phyloP scores from a whole-genome alignment of 2,113 vertebrate species.

The Lampris megalopsis region DNA sequence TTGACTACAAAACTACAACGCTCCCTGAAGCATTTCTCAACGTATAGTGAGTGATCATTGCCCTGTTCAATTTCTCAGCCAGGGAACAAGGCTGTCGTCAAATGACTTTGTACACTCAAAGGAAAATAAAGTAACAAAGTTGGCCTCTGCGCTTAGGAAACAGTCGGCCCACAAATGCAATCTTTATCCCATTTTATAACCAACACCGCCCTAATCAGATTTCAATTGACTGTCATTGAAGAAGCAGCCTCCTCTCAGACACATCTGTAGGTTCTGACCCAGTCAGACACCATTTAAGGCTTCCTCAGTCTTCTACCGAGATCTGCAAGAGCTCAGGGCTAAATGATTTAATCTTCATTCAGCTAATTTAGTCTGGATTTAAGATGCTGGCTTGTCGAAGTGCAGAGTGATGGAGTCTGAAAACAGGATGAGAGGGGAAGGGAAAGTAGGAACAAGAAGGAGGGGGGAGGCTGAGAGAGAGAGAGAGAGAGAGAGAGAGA shows the following conservation, averaged over 20 bases:
- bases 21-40: constrained; percentile 42
- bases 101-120: constrained; percentile 61
- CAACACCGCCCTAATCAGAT: constrained; percentile 73
- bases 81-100: constrained; percentile 72
- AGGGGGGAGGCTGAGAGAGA: constrained; percentile 47
- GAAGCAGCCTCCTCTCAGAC: constrained; percentile 63
- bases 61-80: constrained; percentile 61
- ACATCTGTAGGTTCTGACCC: constrained; percentile 69
- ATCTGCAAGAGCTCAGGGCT: constrained; percentile 77
- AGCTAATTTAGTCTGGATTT: constrained; percentile 83
- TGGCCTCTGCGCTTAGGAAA: constrained; percentile 74
- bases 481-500: neutral
- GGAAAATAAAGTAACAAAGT: constrained; percentile 76
- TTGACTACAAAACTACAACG: constrained; percentile 28
- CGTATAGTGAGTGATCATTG: constrained; percentile 58
- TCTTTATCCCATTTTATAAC: constrained; percentile 75
- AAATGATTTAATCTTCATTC: constrained; percentile 86
- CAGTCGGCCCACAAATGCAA: constrained; percentile 76
- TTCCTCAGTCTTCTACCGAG: constrained; percentile 80
- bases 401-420: constrained; percentile 80
- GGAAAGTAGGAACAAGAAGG: constrained; percentile 61
- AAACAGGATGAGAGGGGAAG: constrained; percentile 73
- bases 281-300: constrained; percentile 79
- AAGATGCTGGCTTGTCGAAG: constrained; percentile 79
- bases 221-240: constrained; percentile 79